These are phyloP conservation scores for Toxotes jaculatrix DNA, from an alignment of 2,113 vertebrate species.

Conservation along the genomic window DNA sequence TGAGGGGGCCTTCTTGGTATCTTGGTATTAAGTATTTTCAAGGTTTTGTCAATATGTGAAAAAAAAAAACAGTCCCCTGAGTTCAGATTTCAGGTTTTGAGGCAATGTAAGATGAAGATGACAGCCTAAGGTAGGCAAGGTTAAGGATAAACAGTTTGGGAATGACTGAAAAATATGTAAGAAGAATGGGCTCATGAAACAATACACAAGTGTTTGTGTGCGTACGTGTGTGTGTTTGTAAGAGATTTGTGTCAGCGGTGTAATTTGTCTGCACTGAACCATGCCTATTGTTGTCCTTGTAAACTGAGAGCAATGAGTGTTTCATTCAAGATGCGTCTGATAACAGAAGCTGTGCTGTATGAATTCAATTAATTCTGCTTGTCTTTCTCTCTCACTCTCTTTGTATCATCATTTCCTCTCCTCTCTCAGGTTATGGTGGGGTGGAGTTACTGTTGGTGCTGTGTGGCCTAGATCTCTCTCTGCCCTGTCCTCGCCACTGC, in stretches of 20 bases:
- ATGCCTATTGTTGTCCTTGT: slow-evolving; percentile 70
- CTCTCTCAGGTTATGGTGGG: slow-evolving; percentile 85
- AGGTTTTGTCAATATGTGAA: slow-evolving; percentile 11
- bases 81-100: slow-evolving; percentile 23
- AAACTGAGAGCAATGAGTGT: slow-evolving; percentile 72
- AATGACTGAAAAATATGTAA: slow-evolving; percentile 22
- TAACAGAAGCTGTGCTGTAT: slow-evolving; percentile 53
- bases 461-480: slow-evolving; percentile 87
- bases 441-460: slow-evolving; percentile 92
- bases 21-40: slow-evolving; percentile 8
- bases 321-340: slow-evolving; percentile 66
- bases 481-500: slow-evolving; percentile 91
- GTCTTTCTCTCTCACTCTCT: slow-evolving; percentile 27
- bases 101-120: slow-evolving; percentile 17
- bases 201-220: slow-evolving; percentile 14
- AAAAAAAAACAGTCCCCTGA: neutral
- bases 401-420: neutral
- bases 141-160: slow-evolving; percentile 21
- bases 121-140: neutral
- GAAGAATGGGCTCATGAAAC: neutral
- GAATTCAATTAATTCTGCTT: slow-evolving; percentile 67
- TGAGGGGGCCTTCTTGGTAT: too few species aligned
- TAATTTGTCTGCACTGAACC: slow-evolving; percentile 68
- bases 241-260: slow-evolving; percentile 52
- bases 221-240: neutral